Conservation (phyloP, 2,888 invertebrate species). For the Scaptomyza parva region DNA sequence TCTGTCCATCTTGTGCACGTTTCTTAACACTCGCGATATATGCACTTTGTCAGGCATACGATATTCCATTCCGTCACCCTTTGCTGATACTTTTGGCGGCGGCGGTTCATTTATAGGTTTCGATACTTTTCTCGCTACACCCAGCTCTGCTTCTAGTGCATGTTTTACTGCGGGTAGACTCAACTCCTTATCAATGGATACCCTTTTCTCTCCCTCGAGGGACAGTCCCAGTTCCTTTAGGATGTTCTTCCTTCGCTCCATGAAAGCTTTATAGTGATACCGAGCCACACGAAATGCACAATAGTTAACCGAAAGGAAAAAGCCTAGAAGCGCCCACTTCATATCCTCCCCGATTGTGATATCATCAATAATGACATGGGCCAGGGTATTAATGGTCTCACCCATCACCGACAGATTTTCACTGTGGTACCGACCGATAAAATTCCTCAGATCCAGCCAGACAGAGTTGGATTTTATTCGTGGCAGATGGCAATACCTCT, state of each 20-base stretch:
- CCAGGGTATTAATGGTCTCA: slow-evolving; percentile 22
- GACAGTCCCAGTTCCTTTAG: slow-evolving; percentile 5
- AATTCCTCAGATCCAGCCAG: slow-evolving; percentile 15
- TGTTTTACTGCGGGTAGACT: background rate
- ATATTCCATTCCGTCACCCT: background rate
- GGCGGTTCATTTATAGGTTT: background rate
- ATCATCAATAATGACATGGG: slow-evolving; percentile 35
- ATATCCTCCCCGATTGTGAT: background rate
- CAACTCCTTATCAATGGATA: background rate
- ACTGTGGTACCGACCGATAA: slow-evolving; percentile 33
- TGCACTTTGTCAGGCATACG: background rate
- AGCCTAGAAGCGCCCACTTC: slow-evolving; percentile 39
- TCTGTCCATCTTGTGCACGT: background rate
- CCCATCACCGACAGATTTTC: slow-evolving; percentile 29
- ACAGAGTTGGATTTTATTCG: background rate
- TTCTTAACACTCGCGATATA: background rate
- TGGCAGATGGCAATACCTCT: background rate
- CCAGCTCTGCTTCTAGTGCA: background rate
- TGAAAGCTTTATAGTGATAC: background rate
- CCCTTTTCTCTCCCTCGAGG: background rate
- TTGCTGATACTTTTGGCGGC: background rate
- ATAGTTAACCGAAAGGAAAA: slow-evolving; percentile 50
- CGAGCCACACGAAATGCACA: slow-evolving; percentile 27
- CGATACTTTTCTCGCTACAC: background rate
- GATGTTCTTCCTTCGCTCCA: background rate